Base-by-base conservation (phyloP, 2,113 vertebrate genomes). In the Physeter macrocephalus region DNA sequence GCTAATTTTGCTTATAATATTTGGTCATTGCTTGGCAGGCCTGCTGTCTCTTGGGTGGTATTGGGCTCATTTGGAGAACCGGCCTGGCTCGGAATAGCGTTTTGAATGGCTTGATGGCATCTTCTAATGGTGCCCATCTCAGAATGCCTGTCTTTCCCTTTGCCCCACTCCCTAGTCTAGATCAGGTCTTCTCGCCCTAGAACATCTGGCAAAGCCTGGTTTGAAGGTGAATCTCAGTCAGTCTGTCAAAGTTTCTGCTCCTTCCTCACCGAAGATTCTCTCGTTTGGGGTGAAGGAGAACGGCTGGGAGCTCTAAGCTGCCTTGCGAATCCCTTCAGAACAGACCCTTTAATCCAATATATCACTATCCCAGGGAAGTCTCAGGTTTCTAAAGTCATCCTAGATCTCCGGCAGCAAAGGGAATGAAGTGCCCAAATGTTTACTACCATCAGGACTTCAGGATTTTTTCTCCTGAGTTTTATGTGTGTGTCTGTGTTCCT, bases 1-100 rank as follows among this genome's bases (percentile, higher is more conserved):
- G 49, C 66, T 97, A 96, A 97, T 98, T 97, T 97, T 86, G 86
- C 85, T 97, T 96, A 15, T 91, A 69, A 74, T 98, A 23, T 89
- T 91, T 98, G 94, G 78, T 57, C 97, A 85, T 71, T 87, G 69
- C 0, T 12, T 96, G 86, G 86, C 88, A 41, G 52, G 81, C 80
- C 81, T 80, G 71, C 81, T 88, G 83, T 95, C 95, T 91, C 77
- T 61, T 10, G 5, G 49, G 77, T 69, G 31, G 49, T 20, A 25
- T 90, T 83, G 71, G 88, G 88, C 72, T 21, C 27, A 9, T 91
- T 88, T 61, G 0, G 52, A 97, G 95, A 95, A 77, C 64, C n/a
- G 64, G 67, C 78, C 54, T 94, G 82, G 34, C 39, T 94, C 27
- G 64, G 61, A 71, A 87, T 84, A 61, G 21, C 2, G 52, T 71